phyloP scores from a whole-genome alignment of 2,888 invertebrate genomes.

The Erannis defoliaria region DNA sequence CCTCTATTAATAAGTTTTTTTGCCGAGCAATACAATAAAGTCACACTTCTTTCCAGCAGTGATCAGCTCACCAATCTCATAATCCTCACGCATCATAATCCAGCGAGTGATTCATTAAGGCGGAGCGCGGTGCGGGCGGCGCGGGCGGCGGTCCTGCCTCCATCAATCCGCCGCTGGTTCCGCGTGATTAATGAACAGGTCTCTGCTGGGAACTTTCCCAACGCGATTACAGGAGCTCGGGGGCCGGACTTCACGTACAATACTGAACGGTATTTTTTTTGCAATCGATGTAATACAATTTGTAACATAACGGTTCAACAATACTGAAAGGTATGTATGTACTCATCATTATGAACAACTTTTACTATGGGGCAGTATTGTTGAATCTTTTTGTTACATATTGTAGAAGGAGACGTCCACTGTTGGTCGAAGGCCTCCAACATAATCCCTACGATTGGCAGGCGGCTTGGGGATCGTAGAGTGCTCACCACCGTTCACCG shows the following conservation, averaged over 20 bases:
- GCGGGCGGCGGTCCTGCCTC: constrained; percentile 44
- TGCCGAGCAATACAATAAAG: neutral
- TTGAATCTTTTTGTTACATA: too few relatives aligned
- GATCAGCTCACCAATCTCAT: constrained; percentile 1
- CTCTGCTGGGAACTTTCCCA: constrained; percentile 45
- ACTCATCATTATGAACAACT: too few relatives aligned
- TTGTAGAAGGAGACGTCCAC: too few relatives aligned
- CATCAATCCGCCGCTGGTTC: constrained; percentile 52
- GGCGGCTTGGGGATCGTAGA: too few relatives aligned
- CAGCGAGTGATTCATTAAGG: constrained; percentile 42
- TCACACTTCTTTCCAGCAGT: neutral
- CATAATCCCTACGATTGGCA: too few relatives aligned
- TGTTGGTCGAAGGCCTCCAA: too few relatives aligned
- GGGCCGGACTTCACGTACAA: constrained; percentile 14
- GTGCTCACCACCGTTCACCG: too few relatives aligned
- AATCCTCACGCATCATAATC: constrained; percentile 29
- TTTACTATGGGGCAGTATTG: too few relatives aligned
- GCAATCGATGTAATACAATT: neutral
- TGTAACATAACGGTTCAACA: neutral
- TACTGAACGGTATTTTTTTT: neutral
- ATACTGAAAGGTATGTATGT: too few relatives aligned
- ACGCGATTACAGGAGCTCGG: constrained; percentile 32
- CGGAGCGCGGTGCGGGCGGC: constrained; percentile 42
- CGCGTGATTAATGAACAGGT: constrained; percentile 52
- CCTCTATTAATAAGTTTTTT: too few relatives aligned